Evolutionary conservation across 1,140 invertebrate species (phyloP).

Genomic region (Drosophila orena): DNA sequence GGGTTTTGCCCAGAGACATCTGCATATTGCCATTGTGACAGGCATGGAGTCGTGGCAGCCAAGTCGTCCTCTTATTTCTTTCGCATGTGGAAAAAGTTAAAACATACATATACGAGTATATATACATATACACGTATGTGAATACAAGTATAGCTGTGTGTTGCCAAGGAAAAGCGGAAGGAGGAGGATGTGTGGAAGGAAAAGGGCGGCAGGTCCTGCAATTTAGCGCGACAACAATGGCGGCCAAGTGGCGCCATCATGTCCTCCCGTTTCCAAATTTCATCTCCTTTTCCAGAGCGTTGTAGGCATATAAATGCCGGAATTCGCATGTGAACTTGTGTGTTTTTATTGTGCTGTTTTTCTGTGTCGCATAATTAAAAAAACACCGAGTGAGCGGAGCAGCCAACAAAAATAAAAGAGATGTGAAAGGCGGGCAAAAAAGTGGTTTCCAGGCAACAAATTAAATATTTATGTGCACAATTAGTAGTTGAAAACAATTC

Average conservation of each 20-base stretch:
- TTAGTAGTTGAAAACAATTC: conserved; percentile 25
- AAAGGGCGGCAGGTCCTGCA: conserved; percentile 21
- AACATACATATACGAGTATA: background rate
- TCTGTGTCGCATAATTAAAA: conserved; percentile 35
- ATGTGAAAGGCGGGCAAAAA: background rate
- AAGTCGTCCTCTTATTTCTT: conserved; percentile 1
- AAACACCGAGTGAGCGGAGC: conserved; percentile 1
- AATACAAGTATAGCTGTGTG: no score
- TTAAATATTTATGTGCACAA: conserved; percentile 24
- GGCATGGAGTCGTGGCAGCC: conserved; percentile 41
- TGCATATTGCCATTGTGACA: conserved; percentile 69
- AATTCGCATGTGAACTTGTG: conserved; percentile 18
- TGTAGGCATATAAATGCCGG: conserved; percentile 14
- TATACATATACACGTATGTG: no score
- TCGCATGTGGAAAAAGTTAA: conserved; percentile 15
- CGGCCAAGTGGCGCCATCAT: conserved; percentile 36
- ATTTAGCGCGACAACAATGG: conserved; percentile 69
- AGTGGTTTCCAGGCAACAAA: conserved; percentile 16
- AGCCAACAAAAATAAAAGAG: background rate
- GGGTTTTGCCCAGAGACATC: conserved; percentile 44
- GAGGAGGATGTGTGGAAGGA: conserved; percentile 2
- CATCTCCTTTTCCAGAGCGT: background rate
- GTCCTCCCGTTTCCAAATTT: conserved; percentile 12
- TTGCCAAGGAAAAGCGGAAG: background rate
- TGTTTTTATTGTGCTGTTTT: conserved; percentile 16